Percentiles rank a stretch among this genome's conserved stretches.
These are phyloP conservation scores for Loripinus fragilis DNA, from an alignment of 2,888 invertebrate species.

Conservation along the genomic window DNA sequence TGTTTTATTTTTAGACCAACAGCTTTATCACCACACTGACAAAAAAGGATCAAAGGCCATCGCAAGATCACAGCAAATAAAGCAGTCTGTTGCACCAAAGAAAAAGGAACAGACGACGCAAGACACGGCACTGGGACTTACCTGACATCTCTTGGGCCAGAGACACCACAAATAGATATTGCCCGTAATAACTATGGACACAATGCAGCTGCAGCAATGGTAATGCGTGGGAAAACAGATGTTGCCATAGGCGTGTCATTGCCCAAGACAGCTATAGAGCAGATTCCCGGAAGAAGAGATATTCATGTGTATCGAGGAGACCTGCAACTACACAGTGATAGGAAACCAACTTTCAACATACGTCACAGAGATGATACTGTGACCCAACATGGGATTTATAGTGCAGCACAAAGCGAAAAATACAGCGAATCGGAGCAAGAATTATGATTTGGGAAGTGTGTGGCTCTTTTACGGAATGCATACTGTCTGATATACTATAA, in stretches of 20 bases:
- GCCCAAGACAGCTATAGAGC: not conserved
- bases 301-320: constrained; percentile 1
- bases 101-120: constrained; percentile 6
- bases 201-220: constrained; percentile 9
- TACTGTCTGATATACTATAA: no score
- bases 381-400: not conserved
- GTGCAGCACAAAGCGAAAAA: no score
- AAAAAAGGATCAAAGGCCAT: not conserved
- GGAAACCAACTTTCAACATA: not conserved
- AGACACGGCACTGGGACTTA: constrained; percentile 4
- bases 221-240: constrained; percentile 9
- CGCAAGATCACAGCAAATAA: not conserved
- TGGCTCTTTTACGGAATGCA: no score
- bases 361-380: not conserved
- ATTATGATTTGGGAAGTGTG: no score
- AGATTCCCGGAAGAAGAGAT: not conserved
- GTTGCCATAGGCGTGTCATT: not conserved
- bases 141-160: not conserved
- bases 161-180: not conserved
- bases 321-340: not conserved
- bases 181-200: not conserved
- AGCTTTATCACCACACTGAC: not conserved
- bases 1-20: no score
- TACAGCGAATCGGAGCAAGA: no score
- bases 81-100: not conserved